Base-by-base conservation (phyloP, 2,113 vertebrate genomes). In the Neoarius graeffei region DNA sequence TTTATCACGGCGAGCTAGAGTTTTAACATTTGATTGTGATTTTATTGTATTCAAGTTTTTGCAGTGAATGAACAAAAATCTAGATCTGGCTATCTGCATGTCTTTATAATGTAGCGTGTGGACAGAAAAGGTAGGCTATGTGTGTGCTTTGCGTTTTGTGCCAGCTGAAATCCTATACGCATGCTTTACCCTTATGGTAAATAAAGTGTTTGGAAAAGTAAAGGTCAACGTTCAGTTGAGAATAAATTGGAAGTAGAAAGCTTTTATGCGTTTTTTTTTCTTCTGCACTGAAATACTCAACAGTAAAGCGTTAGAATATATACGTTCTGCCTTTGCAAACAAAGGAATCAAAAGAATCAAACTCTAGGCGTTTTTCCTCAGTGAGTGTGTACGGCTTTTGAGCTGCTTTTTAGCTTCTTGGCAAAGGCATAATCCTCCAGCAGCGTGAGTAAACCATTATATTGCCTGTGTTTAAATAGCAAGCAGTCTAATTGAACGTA, bases 401-500 rank as follows among this genome's bases (percentile, higher is more conserved):
- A 76, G 20, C 27, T 30, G 27, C n/a, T 27, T 86, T 79, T 67
- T 57, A 81, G 42, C 14, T 52, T 71, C 42, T 5, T 19, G 35
- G 50, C 71, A 82, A 87, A 85, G 67, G 50, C 80, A 66, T 48
- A 35, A 69, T 56, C 19, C 50, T 77, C 13, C 56, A 56, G 23
- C 83, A 83, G 27, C 6, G 64, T 56, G 62, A 73, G 23, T 42
- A 87, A 82, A 82, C 27, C 57, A 50, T 48, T 88, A 81, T 90
- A 74, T 71, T 62, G 86, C 48, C 48, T 50, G 79, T 80, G 80
- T 56, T 66, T 74, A 80, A 76, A 86, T 83, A 85, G 60, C 54
- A 79, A 5, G 60, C 62, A 13, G 60, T 64, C 50, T 90, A 62
- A 88, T 79, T 90, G 79, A 27, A 79, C 59, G 52, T 83, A 74